These are phyloP conservation scores for Branchipolynoe longqiensis DNA, from an alignment of 2,888 invertebrate genomes.

Conservation along the genomic window DNA sequence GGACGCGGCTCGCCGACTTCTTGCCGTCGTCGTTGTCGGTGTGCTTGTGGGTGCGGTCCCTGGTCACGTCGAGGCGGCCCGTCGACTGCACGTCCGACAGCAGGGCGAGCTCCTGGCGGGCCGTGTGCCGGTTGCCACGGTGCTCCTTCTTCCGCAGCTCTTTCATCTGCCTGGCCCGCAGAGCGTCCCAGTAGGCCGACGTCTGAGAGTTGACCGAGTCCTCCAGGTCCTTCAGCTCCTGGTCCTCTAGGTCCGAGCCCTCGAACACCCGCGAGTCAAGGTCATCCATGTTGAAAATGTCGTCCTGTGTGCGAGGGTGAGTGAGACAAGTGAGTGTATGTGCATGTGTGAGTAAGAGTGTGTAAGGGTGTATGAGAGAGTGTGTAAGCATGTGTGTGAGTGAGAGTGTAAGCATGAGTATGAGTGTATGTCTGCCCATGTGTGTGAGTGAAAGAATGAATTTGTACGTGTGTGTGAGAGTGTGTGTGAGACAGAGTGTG, in stretches of 20 bases:
- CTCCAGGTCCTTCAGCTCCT: not conserved
- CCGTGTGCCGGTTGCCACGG: not conserved
- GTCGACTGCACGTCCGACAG: not conserved
- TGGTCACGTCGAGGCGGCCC: not conserved
- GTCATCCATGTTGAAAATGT: constrained; percentile 46
- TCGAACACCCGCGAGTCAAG: too few relatives aligned
- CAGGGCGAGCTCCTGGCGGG: not conserved
- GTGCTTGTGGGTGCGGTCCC: not conserved
- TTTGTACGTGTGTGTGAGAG: not conserved
- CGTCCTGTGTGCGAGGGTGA: constrained; percentile 1
- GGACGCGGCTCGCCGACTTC: not conserved
- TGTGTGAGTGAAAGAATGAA: not conserved
- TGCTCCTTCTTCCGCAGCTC: constrained; percentile 1
- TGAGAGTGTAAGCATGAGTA: not conserved
- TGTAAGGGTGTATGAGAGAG: not conserved
- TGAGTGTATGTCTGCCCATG: not conserved
- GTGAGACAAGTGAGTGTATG: not conserved
- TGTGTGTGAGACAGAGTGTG: not conserved
- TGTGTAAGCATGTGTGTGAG: not conserved
- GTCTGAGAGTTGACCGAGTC: constrained; percentile 41
- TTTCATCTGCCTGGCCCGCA: not conserved
- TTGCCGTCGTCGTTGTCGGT: not conserved
- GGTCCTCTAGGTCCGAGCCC: not conserved
- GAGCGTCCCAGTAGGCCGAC: not conserved
- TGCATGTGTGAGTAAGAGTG: not conserved